Base-by-base conservation (phyloP, 2,113 vertebrate genomes). In the Pterocles orientalis region DNA sequence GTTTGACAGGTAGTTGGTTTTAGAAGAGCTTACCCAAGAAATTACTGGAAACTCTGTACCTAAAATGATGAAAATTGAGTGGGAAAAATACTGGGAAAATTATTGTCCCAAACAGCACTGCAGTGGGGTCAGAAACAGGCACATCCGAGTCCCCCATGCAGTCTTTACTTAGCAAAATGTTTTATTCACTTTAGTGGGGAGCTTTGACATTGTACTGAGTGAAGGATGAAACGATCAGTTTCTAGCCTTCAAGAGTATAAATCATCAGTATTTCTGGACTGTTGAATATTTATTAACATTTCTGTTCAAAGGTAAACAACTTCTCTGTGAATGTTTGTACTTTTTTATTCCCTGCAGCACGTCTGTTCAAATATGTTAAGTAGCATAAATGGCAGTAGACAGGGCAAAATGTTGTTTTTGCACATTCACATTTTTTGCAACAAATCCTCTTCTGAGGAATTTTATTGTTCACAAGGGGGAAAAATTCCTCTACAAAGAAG, bases 291-390 rank as follows among this genome's bases (percentile, higher is more conserved):
- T 96, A 84, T 56, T 87, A 86, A 53, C 8, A 65, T 84, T 61
- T 83, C 53, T 75, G 16, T 90, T 94, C 77, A 81, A 92, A 88
- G 69, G 39, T 60, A 93, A 96, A 92, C 79, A 88, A n/a, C 57
- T 80, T 82, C 25, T 81, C 53, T 88, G 24, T 56, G 69, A 58
- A 68, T 84, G 20, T 56, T 79, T 57, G 54, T 88, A 65, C 33
- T 23, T 65, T 94, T 90, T 82, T 84, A 9, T 41, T 41, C 39
- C 72, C 51, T 12, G 4, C 79, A 83, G 48, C 36, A 24, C 65
- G 25, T 39, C 51, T 88, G 41, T 91, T 82, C 81, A 91, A 39
- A 93, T 36, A 39, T 43, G 6, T 69, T 54, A 88, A 88, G 57
- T 73, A 66, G 75, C 53, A 58, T 78, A 81, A 90, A 61, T 68